Evolutionary conservation across 2,888 invertebrate species (phyloP), one percentile per base, ranked within the genome.

Genomic region (Digitonthophagus gazella): DNA sequence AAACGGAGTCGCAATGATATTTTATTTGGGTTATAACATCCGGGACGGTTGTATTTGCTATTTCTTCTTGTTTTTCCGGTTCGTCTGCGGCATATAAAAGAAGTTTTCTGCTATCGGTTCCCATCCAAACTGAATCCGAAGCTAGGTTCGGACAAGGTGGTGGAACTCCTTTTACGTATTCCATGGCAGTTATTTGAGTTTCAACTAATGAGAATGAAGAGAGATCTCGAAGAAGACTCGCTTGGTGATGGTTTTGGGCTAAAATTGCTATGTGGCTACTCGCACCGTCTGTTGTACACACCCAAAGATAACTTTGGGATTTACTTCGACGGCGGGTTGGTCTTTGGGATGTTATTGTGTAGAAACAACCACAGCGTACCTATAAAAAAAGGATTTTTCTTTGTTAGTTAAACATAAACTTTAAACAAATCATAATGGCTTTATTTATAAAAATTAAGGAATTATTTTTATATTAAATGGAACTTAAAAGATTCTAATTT

Each of bases 341-440:
- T 85, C 74, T 86, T 84, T 65, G 84, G 83, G 86, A 86, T 77
- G 88, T 88, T 70, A 91, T 89, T 76, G 91, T 91, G 83, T 95
- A 95, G 85, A 92, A 95, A 80, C 95, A 95, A 20, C 95, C 95
- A 87, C 95, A 95, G 80, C 92, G 92, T 73, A 95, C 94, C 94
- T 94, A 78, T 0, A 79, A 78, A 61, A 18, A 64, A 44, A n/a
- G n/a, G n/a, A n/a, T n/a, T n/a, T n/a, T n/a, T n/a, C n/a, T n/a
- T n/a, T n/a, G n/a, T n/a, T n/a, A n/a, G n/a, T n/a, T n/a, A n/a
- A n/a, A n/a, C n/a, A n/a, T n/a, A n/a, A n/a, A n/a, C n/a, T n/a
- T n/a, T n/a, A n/a, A n/a, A n/a, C n/a, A n/a, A n/a, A n/a, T n/a
- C n/a, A n/a, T n/a, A n/a, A n/a, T n/a, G n/a, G n/a, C n/a, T n/a